Conservation (phyloP, 2,113 vertebrate species). For the Gobio gobio region DNA sequence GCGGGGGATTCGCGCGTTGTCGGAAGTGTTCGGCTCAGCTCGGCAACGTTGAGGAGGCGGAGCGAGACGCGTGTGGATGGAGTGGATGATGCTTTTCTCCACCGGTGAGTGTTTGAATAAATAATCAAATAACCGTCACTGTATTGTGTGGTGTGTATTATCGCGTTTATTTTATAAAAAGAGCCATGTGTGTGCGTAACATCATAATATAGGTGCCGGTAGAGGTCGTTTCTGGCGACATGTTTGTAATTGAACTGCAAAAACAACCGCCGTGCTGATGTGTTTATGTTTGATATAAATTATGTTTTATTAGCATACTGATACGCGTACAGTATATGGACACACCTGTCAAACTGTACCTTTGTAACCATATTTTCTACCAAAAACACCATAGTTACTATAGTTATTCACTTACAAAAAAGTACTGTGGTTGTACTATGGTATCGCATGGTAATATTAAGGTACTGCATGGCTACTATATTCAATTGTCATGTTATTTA, state of each 20-base stretch:
- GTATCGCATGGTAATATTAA: background rate
- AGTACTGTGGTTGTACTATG: background rate
- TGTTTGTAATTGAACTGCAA: background rate
- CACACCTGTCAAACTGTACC: background rate
- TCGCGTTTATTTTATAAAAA: background rate
- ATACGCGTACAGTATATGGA: background rate
- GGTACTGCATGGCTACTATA: background rate
- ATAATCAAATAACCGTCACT: background rate
- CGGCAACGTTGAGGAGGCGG: background rate
- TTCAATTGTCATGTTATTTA: background rate
- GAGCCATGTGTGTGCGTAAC: background rate
- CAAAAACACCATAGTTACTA: background rate
- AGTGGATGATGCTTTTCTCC: constrained; percentile 14
- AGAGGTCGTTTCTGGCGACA: background rate
- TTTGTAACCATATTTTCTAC: background rate
- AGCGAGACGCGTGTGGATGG: constrained; percentile 13
- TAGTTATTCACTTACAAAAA: background rate
- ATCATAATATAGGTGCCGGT: background rate
- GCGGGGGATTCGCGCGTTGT: background rate
- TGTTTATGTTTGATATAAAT: background rate
- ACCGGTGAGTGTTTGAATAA: constrained; percentile 41
- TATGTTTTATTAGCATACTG: background rate
- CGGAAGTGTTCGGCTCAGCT: constrained; percentile 37
- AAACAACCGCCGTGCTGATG: background rate
- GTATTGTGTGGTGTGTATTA: background rate